phyloP scores from a whole-genome alignment of 2,113 vertebrate genomes.

The Merops nubicus region DNA sequence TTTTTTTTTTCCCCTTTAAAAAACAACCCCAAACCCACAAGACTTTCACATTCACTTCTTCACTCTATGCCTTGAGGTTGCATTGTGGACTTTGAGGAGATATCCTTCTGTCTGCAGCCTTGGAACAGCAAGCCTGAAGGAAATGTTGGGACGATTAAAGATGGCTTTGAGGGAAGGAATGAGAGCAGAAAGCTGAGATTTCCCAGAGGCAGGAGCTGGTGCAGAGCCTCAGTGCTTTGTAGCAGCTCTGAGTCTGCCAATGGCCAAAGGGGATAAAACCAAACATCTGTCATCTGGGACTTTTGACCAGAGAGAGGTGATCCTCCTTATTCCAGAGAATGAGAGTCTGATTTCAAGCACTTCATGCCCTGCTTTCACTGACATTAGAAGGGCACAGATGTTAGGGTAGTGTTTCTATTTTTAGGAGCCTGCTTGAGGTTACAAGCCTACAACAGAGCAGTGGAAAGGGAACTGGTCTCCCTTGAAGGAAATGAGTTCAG shows the following conservation, averaged over 20 bases:
- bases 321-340: neutral
- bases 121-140: conserved; percentile 2
- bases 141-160: neutral
- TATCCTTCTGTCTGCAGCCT: neutral
- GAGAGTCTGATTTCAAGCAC: neutral
- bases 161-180: neutral
- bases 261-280: conserved; percentile 15
- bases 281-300: conserved; percentile 32
- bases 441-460: neutral
- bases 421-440: neutral
- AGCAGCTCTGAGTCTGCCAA: conserved; percentile 23
- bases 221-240: neutral
- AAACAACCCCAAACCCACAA: no score
- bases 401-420: neutral
- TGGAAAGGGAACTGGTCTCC: neutral
- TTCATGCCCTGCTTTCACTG: neutral
- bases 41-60: neutral
- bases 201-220: conserved; percentile 20
- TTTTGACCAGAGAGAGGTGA: conserved; percentile 4
- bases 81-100: neutral
- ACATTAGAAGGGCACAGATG: conserved; percentile 16
- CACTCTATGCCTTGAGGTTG: neutral
- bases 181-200: conserved; percentile 2
- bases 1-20: no score
- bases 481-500: neutral